These are phyloP conservation scores for Cephus cinctus DNA, from an alignment of 1,140 invertebrate genomes.

Conservation along the genomic window DNA sequence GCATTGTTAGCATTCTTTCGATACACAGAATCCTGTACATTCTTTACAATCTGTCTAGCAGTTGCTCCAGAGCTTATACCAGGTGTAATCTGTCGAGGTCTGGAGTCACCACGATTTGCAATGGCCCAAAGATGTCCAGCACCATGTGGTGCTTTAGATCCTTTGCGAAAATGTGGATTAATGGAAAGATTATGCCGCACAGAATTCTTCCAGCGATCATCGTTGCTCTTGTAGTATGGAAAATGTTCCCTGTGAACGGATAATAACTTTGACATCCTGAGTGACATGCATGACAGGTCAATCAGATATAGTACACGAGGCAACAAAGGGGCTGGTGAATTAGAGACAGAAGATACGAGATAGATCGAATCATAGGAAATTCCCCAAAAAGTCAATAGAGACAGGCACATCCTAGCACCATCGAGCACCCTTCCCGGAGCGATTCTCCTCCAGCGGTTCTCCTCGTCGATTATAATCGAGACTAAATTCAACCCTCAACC, in stretches of 20 bases:
- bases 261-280: no score
- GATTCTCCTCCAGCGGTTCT: constrained; percentile 15
- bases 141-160: constrained; percentile 77
- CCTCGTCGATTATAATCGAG: constrained; percentile 21
- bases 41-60: constrained; percentile 30
- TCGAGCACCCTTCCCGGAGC: constrained; percentile 17
- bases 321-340: no score
- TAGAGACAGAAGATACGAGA: no score
- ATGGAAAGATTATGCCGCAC: constrained; percentile 85
- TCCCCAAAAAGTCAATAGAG: constrained; percentile 14
- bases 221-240: constrained; percentile 82
- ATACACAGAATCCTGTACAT: constrained; percentile 10
- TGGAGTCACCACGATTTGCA: constrained; percentile 61
- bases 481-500: constrained; percentile 19
- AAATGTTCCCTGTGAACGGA: constrained; percentile 80
- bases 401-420: constrained; percentile 33
- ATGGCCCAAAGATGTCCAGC: constrained; percentile 86
- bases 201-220: constrained; percentile 89
- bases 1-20: constrained; percentile 11
- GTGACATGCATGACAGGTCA: no score
- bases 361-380: background rate
- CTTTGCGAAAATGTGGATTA: constrained; percentile 86
- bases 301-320: no score
- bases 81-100: constrained; percentile 39
- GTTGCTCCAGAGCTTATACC: constrained; percentile 26